phyloP scores from a whole-genome alignment of 2,888 invertebrate species.

The Lasioglossum zephyrum region DNA sequence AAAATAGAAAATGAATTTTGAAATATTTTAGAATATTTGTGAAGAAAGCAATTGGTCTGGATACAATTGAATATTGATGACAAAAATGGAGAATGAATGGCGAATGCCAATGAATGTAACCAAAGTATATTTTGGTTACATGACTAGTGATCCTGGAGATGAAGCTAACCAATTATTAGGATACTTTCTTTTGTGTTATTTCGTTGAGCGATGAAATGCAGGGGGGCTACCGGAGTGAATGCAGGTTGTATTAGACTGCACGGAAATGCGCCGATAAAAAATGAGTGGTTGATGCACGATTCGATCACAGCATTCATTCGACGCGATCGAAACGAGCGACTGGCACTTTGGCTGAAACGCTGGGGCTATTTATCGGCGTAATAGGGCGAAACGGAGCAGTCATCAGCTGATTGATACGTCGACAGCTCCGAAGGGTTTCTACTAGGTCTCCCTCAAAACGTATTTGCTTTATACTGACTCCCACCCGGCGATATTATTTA shows the following conservation, averaged over 20 bases:
- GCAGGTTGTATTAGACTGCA: background rate
- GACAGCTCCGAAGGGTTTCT: conserved; percentile 51
- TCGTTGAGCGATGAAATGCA: background rate
- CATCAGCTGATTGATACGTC: conserved; percentile 76
- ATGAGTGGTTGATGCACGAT: conserved; percentile 24
- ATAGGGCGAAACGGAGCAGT: conserved; percentile 76
- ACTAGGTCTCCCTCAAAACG: conserved; percentile 50
- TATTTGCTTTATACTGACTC: conserved; percentile 44
- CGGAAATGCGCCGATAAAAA: background rate
- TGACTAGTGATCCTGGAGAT: background rate
- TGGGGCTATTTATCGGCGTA: conserved; percentile 74
- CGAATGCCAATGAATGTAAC: too few relatives aligned
- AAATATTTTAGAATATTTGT: too few relatives aligned
- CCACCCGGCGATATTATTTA: conserved; percentile 50
- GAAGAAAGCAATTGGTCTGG: too few relatives aligned
- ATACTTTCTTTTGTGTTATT: background rate
- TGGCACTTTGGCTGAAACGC: conserved; percentile 60
- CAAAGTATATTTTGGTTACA: too few relatives aligned
- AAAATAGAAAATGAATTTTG: too few relatives aligned
- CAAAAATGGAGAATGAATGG: too few relatives aligned
- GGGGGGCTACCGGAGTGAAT: background rate
- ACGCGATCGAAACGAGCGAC: conserved; percentile 53
- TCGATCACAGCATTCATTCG: conserved; percentile 49
- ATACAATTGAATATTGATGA: background rate
- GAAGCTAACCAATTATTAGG: background rate